Base-by-base conservation (phyloP, 64 coral and sea anemone species). In the Platygyra sinensis region DNA sequence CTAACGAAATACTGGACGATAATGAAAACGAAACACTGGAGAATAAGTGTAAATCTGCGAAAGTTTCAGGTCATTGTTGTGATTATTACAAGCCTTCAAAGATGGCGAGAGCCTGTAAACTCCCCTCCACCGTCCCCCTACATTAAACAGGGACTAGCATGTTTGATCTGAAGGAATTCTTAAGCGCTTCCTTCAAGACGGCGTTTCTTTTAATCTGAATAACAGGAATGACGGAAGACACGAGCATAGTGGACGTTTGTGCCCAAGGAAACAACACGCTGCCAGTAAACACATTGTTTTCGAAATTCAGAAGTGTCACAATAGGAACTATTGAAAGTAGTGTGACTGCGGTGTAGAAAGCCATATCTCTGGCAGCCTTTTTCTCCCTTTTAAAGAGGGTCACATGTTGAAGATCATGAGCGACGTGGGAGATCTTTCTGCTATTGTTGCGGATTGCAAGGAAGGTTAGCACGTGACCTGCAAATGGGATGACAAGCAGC, bases 221-320 rank as follows among this genome's bases (percentile, higher is more conserved):
- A 30, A 79, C 51, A 57, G 76, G 76, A n/a, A 57, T 79, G 24
- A 79, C 14, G n/a, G 50, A 57, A n/a, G 76, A 79, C 12, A 57
- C 39, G 25, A 79, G 76, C 15, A 29, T 16, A 12, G 46, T 14
- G 24, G 55, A 8, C 4, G 76, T 79, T 2, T 16, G 8, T 29
- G 50, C 76, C 76, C 76, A 79, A 57, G 76, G 76, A 27, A 57
- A 79, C 49, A 79, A 51, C 20, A 79, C 55, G 55, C 55, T 79
- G 22, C 46, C 24, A 28, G 50, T 29, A 15, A 57, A 14, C 9
- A 79, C 19, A 24, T 14, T 79, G 5, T 57, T 29, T 79, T 55
- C 51, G 1, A 79, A 2, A 79, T 79, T 79, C 24, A 79, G n/a
- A 8, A 79, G 76, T 25, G 55, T 2, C 1, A 79, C 10, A 13